Evolutionary conservation across 2,888 invertebrate genomes (phyloP).

Genomic region (Trichopoda pennipes): DNA sequence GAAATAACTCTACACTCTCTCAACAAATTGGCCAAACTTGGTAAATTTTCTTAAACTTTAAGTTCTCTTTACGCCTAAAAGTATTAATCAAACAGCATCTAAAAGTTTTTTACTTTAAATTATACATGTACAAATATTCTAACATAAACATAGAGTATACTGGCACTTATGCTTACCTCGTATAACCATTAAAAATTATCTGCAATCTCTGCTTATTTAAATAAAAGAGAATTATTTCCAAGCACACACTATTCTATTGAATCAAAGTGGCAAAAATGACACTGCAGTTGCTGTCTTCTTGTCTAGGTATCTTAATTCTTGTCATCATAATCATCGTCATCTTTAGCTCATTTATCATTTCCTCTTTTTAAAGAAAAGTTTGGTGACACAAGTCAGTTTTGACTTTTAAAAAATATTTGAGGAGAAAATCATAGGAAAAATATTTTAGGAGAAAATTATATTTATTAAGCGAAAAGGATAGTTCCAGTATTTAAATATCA

Average conservation of each 20-base stretch:
- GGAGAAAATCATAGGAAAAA: not conserved
- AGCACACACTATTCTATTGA: constrained; percentile 38
- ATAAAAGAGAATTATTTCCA: constrained; percentile 37
- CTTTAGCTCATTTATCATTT: constrained; percentile 32
- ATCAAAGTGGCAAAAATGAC: constrained; percentile 56
- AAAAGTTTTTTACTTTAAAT: too few relatives aligned
- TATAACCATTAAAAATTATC: constrained; percentile 60
- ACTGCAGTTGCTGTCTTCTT: constrained; percentile 75
- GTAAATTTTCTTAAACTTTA: too few relatives aligned
- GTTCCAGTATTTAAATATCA: too few relatives aligned
- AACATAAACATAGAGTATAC: not conserved
- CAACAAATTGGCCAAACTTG: too few relatives aligned
- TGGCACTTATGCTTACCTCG: not conserved
- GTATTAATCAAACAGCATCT: too few relatives aligned
- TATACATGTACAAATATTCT: too few relatives aligned
- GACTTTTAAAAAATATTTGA: not conserved
- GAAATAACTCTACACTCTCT: too few relatives aligned
- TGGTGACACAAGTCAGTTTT: not conserved
- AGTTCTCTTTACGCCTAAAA: too few relatives aligned
- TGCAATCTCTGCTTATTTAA: constrained; percentile 53
- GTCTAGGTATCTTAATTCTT: constrained; percentile 45
- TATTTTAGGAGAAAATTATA: not conserved
- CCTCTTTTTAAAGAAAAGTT: constrained; percentile 2
- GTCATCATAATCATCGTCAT: constrained; percentile 22
- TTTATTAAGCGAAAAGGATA: too few relatives aligned